Conservation (phyloP, 2,888 invertebrate species). For the Orgyia antiqua region DNA sequence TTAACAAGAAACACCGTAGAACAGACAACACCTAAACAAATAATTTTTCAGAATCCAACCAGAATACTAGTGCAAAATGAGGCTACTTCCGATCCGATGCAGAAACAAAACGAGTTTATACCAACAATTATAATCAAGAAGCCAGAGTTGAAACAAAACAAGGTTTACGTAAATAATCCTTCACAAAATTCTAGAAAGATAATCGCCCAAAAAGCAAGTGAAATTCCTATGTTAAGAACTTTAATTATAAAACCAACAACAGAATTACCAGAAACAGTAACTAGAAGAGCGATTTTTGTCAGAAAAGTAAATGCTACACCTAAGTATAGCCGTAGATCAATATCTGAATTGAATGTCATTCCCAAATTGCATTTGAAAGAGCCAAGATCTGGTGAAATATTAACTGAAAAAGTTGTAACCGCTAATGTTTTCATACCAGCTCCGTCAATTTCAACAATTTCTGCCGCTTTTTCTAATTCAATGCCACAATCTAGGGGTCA, state of each 20-base stretch:
- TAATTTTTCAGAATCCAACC: slow-evolving; percentile 4
- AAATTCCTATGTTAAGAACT: slow-evolving; percentile 6
- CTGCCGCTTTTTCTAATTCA: slow-evolving; percentile 25
- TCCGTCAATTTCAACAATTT: slow-evolving; percentile 24
- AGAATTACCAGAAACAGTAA: not conserved
- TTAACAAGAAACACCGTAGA: slow-evolving; percentile 4
- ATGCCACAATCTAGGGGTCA: slow-evolving; percentile 35
- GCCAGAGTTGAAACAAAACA: slow-evolving; percentile 1
- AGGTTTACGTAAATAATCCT: slow-evolving; percentile 5
- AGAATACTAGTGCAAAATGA: slow-evolving; percentile 2
- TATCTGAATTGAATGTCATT: not conserved
- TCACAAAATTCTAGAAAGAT: slow-evolving; percentile 4
- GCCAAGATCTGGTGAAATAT: not conserved
- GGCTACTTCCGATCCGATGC: not conserved
- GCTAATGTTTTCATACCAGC: slow-evolving; percentile 38
- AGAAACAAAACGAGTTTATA: not conserved
- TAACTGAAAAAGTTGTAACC: not conserved
- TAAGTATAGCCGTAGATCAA: not conserved
- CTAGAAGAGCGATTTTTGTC: slow-evolving; percentile 2
- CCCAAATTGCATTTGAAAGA: not conserved
- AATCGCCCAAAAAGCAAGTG: slow-evolving; percentile 4
- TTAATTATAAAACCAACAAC: not conserved
- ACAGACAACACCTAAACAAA: slow-evolving; percentile 4
- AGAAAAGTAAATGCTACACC: not conserved
- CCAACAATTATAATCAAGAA: slow-evolving; percentile 3